Base-by-base conservation (phyloP, 2,888 invertebrate species). In the Ashinkailepas kermadecensis region DNA sequence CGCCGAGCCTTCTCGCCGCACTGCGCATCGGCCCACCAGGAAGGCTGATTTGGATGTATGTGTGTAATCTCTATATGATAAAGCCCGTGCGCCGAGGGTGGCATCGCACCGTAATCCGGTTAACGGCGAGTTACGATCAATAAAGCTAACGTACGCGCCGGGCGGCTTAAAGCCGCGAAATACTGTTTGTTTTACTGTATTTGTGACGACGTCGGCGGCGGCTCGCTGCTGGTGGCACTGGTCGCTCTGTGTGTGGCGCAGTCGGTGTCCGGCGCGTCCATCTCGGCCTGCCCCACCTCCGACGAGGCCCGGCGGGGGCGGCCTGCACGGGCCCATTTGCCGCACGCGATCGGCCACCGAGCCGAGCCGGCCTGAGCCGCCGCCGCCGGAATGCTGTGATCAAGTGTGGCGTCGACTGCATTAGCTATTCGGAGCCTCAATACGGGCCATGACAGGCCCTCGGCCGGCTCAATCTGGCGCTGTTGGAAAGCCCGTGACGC, bases 141-240 rank as follows among this genome's bases (percentile, higher is more conserved):
- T 74, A 39, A 74, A 74, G 18, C 8, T 74, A 54, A 74, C 74
- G 18, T 39, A 74, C 74, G 74, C 54, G 54, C 54, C 18, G 21
- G 15, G 8, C 7, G 6, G 18, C 15, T 12, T 39, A 74, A 74
- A 54, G 74, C 74, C 74, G 74, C 74, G 54, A 74, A 74, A 74
- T 74, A 74, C 54, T 74, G 74, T 74, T 74, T 74, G 74, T 74
- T 74, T 74, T 74, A 74, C 74, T 54, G 23, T 74, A 54, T 74
- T 74, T 74, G 74, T 54, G 74, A 15, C 74, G 74, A 54, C 74
- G 54, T 23, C 70, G 54, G 15, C 54, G 54, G 74, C 25, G 54
- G 74, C 54, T 2, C 74, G 74, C 12, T 54, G 67, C n/a, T 4
- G n/a, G 25, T 12, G 25, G 25, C 25, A 4, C 12, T 18, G 74